A percentile compares a stretch with the other conserved stretches of the same genome.
Conservation (phyloP, 2,113 vertebrate genomes). For the Pholis gunnellus region DNA sequence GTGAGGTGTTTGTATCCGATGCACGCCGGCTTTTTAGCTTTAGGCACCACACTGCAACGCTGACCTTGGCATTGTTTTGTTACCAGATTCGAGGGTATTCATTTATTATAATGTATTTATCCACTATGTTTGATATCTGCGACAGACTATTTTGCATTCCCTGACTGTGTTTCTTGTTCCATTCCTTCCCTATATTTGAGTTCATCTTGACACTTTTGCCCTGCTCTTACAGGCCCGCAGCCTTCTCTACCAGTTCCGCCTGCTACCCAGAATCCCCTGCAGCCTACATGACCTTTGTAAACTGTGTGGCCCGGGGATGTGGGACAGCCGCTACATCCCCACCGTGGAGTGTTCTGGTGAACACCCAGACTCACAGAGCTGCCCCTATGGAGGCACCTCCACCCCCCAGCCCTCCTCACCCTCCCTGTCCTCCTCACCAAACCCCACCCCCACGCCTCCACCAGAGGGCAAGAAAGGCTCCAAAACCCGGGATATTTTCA, state of each 20-base stretch:
- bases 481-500: slow-evolving; percentile 89
- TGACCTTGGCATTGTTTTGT: slow-evolving; percentile 58
- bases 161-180: slow-evolving; percentile 19
- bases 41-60: slow-evolving; percentile 7
- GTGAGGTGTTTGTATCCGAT: slow-evolving; percentile 42
- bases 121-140: slow-evolving; percentile 12
- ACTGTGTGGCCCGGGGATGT: slow-evolving; percentile 95
- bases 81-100: slow-evolving; percentile 13
- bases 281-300: slow-evolving; percentile 95
- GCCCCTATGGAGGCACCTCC: slow-evolving; percentile 91
- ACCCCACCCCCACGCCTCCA: slow-evolving; percentile 71
- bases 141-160: slow-evolving; percentile 22
- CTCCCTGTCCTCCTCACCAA: slow-evolving; percentile 75
- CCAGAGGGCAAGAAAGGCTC: slow-evolving; percentile 83
- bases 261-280: slow-evolving; percentile 94
- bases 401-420: slow-evolving; percentile 83
- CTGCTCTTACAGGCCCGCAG: slow-evolving; percentile 89
- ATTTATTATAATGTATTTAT: slow-evolving; percentile 48
- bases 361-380: slow-evolving; percentile 90
- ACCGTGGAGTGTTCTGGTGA: slow-evolving; percentile 95
- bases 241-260: slow-evolving; percentile 96
- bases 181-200: not conserved
- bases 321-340: slow-evolving; percentile 97
- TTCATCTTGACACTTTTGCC: slow-evolving; percentile 17
- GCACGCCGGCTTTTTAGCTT: slow-evolving; percentile 26